These are phyloP conservation scores for Emydocephalus ijimae DNA, from an alignment of 2,113 vertebrate species.

Conservation along the genomic window DNA sequence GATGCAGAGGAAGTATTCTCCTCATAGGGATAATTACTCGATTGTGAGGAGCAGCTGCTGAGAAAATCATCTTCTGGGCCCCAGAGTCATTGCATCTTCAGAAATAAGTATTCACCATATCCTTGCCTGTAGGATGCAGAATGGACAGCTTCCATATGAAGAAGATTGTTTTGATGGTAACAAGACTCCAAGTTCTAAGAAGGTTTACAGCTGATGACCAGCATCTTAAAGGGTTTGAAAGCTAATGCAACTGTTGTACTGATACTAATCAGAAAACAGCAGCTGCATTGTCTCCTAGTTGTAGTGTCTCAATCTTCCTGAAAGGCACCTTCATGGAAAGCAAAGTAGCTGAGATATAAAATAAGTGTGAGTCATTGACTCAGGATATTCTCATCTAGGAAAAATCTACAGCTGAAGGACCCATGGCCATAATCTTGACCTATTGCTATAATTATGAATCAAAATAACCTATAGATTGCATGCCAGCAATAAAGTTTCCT, in stretches of 20 bases:
- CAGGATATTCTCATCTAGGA: background rate
- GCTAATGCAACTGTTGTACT: background rate
- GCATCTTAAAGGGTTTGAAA: background rate
- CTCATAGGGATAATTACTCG: background rate
- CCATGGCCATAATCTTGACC: background rate
- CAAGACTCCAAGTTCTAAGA: background rate
- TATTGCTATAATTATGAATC: no score
- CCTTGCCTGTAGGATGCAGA: background rate
- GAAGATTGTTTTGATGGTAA: background rate
- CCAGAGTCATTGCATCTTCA: background rate
- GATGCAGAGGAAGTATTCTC: background rate
- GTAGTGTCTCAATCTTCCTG: background rate
- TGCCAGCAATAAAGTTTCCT: no score
- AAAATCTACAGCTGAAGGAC: background rate
- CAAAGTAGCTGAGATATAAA: background rate
- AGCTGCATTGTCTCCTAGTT: background rate
- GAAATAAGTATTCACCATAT: background rate
- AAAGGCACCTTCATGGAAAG: background rate
- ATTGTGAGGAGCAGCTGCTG: background rate
- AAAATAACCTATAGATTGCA: no score
- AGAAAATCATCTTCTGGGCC: background rate
- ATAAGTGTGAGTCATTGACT: background rate
- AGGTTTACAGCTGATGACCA: background rate
- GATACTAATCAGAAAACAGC: background rate
- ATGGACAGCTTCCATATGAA: background rate